These are phyloP conservation scores for Meda fulgida DNA, from an alignment of 2,797 vertebrate genomes.

Conservation along the genomic window DNA sequence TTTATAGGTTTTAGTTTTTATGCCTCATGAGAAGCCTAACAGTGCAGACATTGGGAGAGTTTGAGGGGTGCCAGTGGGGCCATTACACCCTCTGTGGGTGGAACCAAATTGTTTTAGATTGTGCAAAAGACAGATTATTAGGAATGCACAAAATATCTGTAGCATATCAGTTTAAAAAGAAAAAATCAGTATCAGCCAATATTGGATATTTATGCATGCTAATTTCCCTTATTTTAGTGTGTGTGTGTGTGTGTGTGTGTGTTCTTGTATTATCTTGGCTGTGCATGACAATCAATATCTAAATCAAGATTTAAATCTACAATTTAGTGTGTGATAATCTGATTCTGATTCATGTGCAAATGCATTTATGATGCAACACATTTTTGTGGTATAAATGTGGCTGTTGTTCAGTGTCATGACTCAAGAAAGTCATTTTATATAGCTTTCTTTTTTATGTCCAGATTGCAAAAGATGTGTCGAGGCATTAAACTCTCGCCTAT, in stretches of 20 bases:
- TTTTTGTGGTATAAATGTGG: slow-evolving; percentile 10
- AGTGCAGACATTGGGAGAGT: slow-evolving; percentile 9
- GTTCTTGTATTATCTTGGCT: neutral
- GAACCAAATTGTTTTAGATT: neutral
- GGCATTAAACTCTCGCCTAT: neutral
- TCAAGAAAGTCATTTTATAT: neutral
- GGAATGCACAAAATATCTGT: neutral
- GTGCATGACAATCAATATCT: neutral
- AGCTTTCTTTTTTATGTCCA: neutral
- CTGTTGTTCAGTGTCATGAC: neutral
- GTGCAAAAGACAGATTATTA: neutral
- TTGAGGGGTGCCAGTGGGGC: neutral
- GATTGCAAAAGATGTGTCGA: slow-evolving; percentile 27
- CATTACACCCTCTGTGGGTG: neutral
- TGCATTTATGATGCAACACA: neutral
- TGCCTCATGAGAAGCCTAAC: slow-evolving; percentile 39
- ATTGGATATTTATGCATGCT: neutral
- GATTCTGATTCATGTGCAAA: neutral
- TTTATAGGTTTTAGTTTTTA: slow-evolving; percentile 53
- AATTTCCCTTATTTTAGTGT: neutral
- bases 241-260: no score
- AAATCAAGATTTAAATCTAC: neutral
- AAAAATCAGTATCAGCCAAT: neutral
- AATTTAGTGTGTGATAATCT: neutral
- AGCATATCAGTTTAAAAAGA: neutral